Evolutionary conservation across 2,888 invertebrate genomes (phyloP).

Genomic region (Drosophila colorata): DNA sequence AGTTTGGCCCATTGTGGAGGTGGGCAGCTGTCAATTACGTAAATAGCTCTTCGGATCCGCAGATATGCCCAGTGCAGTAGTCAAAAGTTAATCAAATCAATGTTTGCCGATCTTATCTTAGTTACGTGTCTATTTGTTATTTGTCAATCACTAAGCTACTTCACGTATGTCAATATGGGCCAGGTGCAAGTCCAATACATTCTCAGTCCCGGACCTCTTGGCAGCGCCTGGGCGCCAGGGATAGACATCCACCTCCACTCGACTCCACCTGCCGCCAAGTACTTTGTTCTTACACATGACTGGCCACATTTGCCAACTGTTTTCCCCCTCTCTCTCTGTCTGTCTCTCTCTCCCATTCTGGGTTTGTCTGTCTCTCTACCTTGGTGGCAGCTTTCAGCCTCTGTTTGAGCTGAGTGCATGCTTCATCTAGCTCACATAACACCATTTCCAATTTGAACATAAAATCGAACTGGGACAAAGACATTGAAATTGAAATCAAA

Average conservation of each 20-base stretch:
- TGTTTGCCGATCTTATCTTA: constrained; percentile 65
- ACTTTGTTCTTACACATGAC: constrained; percentile 74
- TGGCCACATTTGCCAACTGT: constrained; percentile 51
- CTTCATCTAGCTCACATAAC: constrained; percentile 69
- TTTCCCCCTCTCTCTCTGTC: background rate
- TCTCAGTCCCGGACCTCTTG: constrained; percentile 1
- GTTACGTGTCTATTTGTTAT: constrained; percentile 75
- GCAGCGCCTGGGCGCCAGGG: background rate
- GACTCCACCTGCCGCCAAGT: constrained; percentile 1
- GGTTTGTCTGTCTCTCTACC: constrained; percentile 17
- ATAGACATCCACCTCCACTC: too few relatives aligned
- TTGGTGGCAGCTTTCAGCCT: constrained; percentile 17
- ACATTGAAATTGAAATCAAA: constrained; percentile 65
- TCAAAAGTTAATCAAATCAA: constrained; percentile 76
- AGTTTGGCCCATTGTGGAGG: background rate
- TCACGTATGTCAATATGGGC: constrained; percentile 52
- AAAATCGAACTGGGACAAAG: constrained; percentile 70
- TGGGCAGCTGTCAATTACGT: constrained; percentile 45
- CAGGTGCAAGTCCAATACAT: constrained; percentile 21
- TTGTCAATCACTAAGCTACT: constrained; percentile 77
- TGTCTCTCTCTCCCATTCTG: background rate
- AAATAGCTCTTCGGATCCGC: constrained; percentile 35
- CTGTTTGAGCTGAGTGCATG: constrained; percentile 40
- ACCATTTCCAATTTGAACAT: constrained; percentile 74
- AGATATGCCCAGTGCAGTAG: constrained; percentile 41